Conservation (phyloP, 2,113 vertebrate genomes). For the Dissostichus mawsoni region DNA sequence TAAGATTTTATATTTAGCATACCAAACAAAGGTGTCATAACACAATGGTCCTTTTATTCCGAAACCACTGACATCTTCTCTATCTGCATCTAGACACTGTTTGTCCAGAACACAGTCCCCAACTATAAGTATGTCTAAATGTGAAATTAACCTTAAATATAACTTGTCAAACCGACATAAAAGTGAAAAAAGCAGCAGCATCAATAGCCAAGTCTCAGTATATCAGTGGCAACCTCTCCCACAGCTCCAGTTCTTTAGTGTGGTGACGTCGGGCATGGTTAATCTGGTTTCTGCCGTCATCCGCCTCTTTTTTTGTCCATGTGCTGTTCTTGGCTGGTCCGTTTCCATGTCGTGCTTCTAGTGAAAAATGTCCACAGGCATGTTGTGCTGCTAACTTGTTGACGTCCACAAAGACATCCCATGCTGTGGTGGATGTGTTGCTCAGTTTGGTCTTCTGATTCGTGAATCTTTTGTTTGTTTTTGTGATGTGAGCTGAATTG, state of each 20-base stretch:
- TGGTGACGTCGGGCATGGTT: conserved; percentile 32
- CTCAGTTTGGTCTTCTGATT: conserved; percentile 18
- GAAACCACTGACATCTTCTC: too few relatives aligned
- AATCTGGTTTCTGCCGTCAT: conserved; percentile 26
- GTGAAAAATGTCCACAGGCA: conserved; percentile 40
- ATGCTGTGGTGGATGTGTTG: conserved; percentile 56
- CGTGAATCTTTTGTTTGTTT: conserved; percentile 20
- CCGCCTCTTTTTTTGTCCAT: conserved; percentile 29
- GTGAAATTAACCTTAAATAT: background rate
- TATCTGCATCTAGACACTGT: background rate
- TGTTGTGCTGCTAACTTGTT: conserved; percentile 52
- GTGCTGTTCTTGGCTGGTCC: conserved; percentile 43
- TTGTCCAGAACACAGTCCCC: background rate
- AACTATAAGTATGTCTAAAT: background rate
- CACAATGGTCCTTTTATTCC: background rate
- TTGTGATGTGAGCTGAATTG: conserved; percentile 31
- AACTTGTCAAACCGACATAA: background rate
- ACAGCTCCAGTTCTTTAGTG: conserved; percentile 19
- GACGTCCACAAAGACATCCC: conserved; percentile 49
- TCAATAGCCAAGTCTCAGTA: background rate
- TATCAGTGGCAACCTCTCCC: conserved; percentile 62
- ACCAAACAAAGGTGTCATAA: background rate
- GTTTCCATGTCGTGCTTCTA: conserved; percentile 52
- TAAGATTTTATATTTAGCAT: background rate
- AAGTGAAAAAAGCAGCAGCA: background rate